A percentile compares a stretch with the other conserved stretches of the same genome.
Evolutionary conservation across 2,888 invertebrate genomes (phyloP).

Genomic region (Dryococelus australis): DNA sequence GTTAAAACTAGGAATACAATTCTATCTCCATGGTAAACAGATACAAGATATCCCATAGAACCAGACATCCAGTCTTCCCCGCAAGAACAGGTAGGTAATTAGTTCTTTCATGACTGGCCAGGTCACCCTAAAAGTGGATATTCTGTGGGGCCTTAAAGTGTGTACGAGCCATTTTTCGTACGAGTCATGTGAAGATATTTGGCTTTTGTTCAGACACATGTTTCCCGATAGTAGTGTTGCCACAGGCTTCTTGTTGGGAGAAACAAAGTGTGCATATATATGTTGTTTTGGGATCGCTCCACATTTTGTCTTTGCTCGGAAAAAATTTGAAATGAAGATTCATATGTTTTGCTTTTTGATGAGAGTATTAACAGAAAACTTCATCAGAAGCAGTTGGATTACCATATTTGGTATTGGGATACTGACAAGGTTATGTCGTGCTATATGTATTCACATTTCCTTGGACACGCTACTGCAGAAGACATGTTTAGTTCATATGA

Average conservation of each 20-base stretch:
- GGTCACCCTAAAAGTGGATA: not conserved
- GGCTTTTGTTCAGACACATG: not conserved
- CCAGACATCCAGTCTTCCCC: not conserved
- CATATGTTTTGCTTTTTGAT: constrained; percentile 11
- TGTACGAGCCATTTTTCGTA: not conserved
- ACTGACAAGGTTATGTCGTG: not conserved
- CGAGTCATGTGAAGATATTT: not conserved
- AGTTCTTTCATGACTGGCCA: constrained; percentile 1
- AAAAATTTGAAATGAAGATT: not conserved
- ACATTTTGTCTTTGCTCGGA: not conserved
- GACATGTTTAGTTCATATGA: not conserved
- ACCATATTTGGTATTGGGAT: not conserved
- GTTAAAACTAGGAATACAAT: not conserved
- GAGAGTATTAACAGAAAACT: not conserved
- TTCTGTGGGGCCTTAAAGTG: not conserved
- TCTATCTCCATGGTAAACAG: not conserved
- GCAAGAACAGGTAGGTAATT: not conserved
- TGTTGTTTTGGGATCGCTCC: not conserved
- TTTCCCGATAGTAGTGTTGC: constrained; percentile 2
- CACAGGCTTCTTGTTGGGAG: not conserved
- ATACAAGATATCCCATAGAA: not conserved
- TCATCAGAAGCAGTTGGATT: not conserved
- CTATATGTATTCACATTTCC: not conserved
- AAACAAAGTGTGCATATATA: not conserved
- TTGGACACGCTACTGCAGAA: not conserved